Base-by-base conservation (phyloP, 2,113 vertebrate species). In the Pao palembangensis region DNA sequence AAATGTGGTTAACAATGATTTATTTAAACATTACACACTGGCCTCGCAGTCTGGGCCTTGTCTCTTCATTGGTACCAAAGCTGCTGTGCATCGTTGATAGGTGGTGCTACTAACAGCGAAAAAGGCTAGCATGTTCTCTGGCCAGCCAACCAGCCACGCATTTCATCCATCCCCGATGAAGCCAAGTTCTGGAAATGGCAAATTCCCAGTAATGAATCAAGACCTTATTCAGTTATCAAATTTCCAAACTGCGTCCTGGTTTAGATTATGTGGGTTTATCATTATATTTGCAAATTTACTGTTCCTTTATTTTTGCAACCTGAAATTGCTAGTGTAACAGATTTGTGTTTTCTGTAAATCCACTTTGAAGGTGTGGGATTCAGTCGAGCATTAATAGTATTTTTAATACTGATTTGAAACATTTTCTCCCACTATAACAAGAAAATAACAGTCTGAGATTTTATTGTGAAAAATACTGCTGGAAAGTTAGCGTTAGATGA, bases 81-180 rank as follows among this genome's bases (percentile, higher is more conserved):
- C 61, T 63, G 66, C 76, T 81, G 73, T 48, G 62, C 65, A 41
- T 19, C 23, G 69, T 58, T 68, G 76, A 73, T 79, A 70, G 72
- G 55, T 57, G 78, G 65, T 76, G 75, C 80, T 79, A 79, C 11
- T 61, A 79, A 56, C 58, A 79, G 69, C 79, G 20, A 16, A 69
- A 38, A 38, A 69, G 64, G 81, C 76, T 80, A 84, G 56, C 85
- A 79, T 73, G 76, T 64, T 64, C 64, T 71, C 47, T 63, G 66
- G 34, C 20, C 58, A 55, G 61, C 17, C 50, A 73, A 44, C 11
- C 67, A 71, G 72, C 72, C 69, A 81, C 74, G 78, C 78, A 82
- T 80, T 76, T 81, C 31, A 69, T 71, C 61, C 51, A 12, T 16
- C 19, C 43, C 49, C 50, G 64, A 17, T 31, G 55, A 58, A 75